Percentiles rank a stretch among this genome's conserved stretches.
Conservation (phyloP, 2,888 invertebrate genomes). For the Drosophila mettleri region DNA sequence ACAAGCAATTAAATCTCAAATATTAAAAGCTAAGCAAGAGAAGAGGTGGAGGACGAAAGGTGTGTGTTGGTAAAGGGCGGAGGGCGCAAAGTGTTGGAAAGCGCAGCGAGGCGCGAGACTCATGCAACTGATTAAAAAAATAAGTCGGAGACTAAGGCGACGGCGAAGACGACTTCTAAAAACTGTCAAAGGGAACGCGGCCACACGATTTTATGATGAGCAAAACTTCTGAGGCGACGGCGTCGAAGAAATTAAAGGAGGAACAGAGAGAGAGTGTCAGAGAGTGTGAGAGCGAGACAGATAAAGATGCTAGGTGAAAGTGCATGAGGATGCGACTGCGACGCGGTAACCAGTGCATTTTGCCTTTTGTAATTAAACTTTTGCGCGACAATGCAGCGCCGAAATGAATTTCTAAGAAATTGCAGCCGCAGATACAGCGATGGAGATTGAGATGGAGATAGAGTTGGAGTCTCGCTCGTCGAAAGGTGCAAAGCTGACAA, state of each 20-base stretch:
- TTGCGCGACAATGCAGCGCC: constrained; percentile 58
- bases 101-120: constrained; percentile 59
- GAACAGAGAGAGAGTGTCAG: not conserved
- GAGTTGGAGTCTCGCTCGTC: not conserved
- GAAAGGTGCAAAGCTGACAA: constrained; percentile 61
- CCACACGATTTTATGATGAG: constrained; percentile 71
- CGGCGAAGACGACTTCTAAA: constrained; percentile 53
- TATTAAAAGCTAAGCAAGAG: constrained; percentile 19
- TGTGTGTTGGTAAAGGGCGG: constrained; percentile 45
- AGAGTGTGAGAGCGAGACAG: not conserved
- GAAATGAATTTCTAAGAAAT: constrained; percentile 59
- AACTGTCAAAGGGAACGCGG: constrained; percentile 66
- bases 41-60: constrained; percentile 3
- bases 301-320: constrained; percentile 55
- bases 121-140: constrained; percentile 75
- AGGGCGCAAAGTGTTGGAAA: constrained; percentile 58
- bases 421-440: not conserved
- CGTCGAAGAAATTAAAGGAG: constrained; percentile 56
- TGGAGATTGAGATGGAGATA: too few species aligned
- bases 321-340: constrained; percentile 30
- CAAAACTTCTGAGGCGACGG: constrained; percentile 67
- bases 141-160: constrained; percentile 7
- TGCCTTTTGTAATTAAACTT: constrained; percentile 78
- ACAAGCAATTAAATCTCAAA: constrained; percentile 40
- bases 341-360: constrained; percentile 53